phyloP scores from a whole-genome alignment of 1,140 invertebrate genomes.

The Zaprionus kolodkinae region DNA sequence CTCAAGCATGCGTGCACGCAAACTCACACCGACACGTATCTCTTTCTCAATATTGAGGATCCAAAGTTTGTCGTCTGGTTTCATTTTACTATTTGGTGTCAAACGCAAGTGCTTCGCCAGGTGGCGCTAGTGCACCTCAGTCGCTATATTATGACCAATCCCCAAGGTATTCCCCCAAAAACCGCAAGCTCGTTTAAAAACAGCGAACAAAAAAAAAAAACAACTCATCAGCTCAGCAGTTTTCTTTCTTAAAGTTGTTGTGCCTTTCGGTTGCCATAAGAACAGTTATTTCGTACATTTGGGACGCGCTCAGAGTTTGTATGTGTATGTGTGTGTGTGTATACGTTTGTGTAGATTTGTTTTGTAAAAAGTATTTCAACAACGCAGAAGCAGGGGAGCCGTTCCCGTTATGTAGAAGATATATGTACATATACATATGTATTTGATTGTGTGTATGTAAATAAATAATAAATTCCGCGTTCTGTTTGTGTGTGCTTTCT shows the following conservation, averaged over 20 bases:
- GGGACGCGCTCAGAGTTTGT: slow-evolving; percentile 34
- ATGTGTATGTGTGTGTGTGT: slow-evolving; percentile 15
- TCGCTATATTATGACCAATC: slow-evolving; percentile 55
- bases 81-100: slow-evolving; percentile 34
- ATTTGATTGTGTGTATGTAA: slow-evolving; percentile 11
- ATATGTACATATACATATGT: slow-evolving; percentile 6
- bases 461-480: slow-evolving; percentile 62
- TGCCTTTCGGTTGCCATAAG: slow-evolving; percentile 50
- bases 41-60: slow-evolving; percentile 52
- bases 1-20: not conserved
- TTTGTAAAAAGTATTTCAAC: slow-evolving; percentile 67
- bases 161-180: slow-evolving; percentile 73
- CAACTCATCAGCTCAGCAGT: slow-evolving; percentile 58
- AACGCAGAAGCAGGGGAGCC: slow-evolving; percentile 51
- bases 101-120: slow-evolving; percentile 25
- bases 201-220: not conserved
- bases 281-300: slow-evolving; percentile 62
- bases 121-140: slow-evolving; percentile 37
- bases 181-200: slow-evolving; percentile 10
- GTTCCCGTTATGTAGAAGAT: slow-evolving; percentile 44
- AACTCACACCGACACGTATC: slow-evolving; percentile 4
- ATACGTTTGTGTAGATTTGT: slow-evolving; percentile 31
- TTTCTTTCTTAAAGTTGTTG: slow-evolving; percentile 41
- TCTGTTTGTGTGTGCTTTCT: slow-evolving; percentile 38
- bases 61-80: slow-evolving; percentile 27